phyloP scores from a whole-genome alignment of 2,888 invertebrate species.

The Cantharis rustica region DNA sequence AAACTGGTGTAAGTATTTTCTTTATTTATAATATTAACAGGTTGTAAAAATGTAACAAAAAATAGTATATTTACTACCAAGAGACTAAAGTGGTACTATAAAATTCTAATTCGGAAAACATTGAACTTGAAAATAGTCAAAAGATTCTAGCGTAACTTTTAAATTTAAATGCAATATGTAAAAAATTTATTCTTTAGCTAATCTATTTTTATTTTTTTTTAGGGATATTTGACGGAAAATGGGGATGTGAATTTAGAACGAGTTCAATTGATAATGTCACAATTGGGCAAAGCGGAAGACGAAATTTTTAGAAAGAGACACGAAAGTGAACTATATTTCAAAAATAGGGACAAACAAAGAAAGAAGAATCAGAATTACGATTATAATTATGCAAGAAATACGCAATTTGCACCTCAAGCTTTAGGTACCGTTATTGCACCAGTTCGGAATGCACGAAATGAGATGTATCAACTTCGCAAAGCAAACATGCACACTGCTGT shows the following conservation, averaged over 20 bases:
- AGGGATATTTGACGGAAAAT: conserved; percentile 94
- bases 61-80: too few species aligned
- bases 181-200: background rate
- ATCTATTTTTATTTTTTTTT: conserved; percentile 32
- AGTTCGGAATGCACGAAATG: conserved; percentile 73
- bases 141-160: too few species aligned
- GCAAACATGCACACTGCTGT: conserved; percentile 62
- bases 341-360: conserved; percentile 76
- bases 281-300: conserved; percentile 93
- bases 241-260: conserved; percentile 92
- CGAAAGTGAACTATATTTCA: conserved; percentile 81
- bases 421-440: conserved; percentile 65
- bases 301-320: conserved; percentile 95
- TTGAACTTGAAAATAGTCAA: too few species aligned
- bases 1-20: conserved; percentile 74
- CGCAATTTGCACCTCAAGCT: conserved; percentile 77
- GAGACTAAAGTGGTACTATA: too few species aligned
- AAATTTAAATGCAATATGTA: too few species aligned
- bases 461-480: conserved; percentile 73
- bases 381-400: conserved; percentile 55
- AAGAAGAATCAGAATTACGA: conserved; percentile 68
- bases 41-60: too few species aligned
- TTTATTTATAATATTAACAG: background rate
- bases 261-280: conserved; percentile 93
- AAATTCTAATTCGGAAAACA: too few species aligned